Evolutionary conservation across 2,797 vertebrate species (phyloP).

Genomic region (Phataginus tricuspis): DNA sequence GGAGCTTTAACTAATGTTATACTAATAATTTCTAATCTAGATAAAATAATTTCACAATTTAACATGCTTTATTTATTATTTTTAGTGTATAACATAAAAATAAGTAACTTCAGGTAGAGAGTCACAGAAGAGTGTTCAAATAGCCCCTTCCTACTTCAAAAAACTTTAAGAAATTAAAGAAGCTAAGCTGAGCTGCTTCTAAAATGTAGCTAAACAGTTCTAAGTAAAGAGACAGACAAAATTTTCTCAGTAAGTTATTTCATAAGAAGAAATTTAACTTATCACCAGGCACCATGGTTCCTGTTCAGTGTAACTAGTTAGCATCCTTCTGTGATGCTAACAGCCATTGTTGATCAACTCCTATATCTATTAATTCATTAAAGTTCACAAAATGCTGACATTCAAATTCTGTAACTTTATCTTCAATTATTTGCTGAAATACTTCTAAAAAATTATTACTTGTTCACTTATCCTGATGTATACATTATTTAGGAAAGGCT

Average conservation of each 20-base stretch:
- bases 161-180: conserved; percentile 10
- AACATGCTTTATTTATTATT: neutral
- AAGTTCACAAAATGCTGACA: neutral
- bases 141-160: neutral
- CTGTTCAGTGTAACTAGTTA: neutral
- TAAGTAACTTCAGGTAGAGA: neutral
- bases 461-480: neutral
- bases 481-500: neutral
- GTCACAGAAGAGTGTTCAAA: neutral
- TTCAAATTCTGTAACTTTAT: neutral
- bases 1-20: neutral
- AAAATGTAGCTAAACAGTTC: neutral
- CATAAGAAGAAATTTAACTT: conserved; percentile 14
- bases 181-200: neutral
- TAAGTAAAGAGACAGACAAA: neutral
- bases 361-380: neutral
- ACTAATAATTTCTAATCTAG: conserved; percentile 28
- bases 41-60: conserved; percentile 38
- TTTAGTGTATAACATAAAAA: neutral
- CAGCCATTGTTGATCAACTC: neutral
- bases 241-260: neutral
- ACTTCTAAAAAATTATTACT: neutral
- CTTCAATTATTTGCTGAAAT: conserved; percentile 16
- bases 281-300: neutral
- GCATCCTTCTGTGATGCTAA: neutral